Conservation (phyloP, 1,140 invertebrate species). For the Drosophila kanapiae region DNA sequence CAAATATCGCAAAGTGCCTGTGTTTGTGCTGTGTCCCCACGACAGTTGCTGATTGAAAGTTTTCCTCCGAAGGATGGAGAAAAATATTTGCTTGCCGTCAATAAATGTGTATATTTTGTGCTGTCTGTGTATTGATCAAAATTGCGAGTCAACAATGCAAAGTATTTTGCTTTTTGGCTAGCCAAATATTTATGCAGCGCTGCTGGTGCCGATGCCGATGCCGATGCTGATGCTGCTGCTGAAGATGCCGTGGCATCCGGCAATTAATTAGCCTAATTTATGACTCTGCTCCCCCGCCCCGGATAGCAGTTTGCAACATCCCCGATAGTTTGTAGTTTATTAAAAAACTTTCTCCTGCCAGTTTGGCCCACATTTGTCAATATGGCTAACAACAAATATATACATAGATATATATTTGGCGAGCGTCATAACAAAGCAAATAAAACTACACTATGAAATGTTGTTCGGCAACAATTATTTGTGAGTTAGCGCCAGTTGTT, state of each 20-base stretch:
- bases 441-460: conserved; percentile 32
- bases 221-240: background rate
- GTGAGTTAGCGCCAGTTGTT: conserved; percentile 61
- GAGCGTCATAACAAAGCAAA: conserved; percentile 32
- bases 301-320: conserved; percentile 1
- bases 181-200: conserved; percentile 46
- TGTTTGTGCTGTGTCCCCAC: conserved; percentile 34
- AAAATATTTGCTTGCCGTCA: conserved; percentile 65
- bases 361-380: conserved; percentile 53
- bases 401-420: conserved; percentile 1
- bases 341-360: conserved; percentile 30
- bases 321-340: conserved; percentile 38
- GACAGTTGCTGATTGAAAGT: conserved; percentile 60
- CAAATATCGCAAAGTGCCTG: conserved; percentile 38
- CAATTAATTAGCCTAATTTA: conserved; percentile 65
- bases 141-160: conserved; percentile 59
- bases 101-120: conserved; percentile 43
- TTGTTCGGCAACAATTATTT: conserved; percentile 69
- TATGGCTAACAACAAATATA: conserved; percentile 44
- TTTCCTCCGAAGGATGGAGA: conserved; percentile 27
- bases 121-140: conserved; percentile 46
- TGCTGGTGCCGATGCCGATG: background rate
- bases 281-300: background rate
- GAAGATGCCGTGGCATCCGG: conserved; percentile 2
- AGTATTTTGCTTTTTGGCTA: conserved; percentile 54